These are phyloP conservation scores for Phodopus roborovskii DNA, from an alignment of 2,113 vertebrate genomes.

Conservation along the genomic window DNA sequence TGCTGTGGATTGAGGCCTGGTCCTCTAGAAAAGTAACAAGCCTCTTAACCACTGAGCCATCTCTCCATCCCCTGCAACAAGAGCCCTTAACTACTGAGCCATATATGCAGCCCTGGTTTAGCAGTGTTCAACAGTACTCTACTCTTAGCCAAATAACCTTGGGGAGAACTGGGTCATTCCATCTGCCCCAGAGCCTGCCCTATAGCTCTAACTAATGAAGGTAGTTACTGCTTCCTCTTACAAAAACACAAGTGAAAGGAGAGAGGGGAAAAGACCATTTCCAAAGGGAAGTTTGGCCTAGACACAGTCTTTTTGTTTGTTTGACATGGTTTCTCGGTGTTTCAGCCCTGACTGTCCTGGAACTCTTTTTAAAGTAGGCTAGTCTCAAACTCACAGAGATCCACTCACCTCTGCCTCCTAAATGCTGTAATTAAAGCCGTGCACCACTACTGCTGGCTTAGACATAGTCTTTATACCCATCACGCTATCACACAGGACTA, in stretches of 20 bases:
- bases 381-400: no score
- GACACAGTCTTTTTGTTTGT: neutral
- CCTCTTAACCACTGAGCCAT: neutral
- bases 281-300: neutral
- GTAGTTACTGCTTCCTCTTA: neutral
- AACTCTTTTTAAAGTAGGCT: no score
- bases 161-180: neutral
- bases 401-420: no score
- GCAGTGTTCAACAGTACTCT: neutral
- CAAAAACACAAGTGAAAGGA: neutral
- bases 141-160: neutral
- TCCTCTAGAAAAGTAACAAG: neutral
- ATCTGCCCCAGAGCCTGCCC: neutral
- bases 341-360: no score
- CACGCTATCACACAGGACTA: neutral
- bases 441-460: no score
- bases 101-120: neutral
- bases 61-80: neutral
- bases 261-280: neutral
- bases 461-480: neutral
- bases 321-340: no score
- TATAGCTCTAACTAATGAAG: neutral
- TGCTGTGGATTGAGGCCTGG: neutral
- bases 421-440: no score
- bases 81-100: neutral